phyloP scores from a whole-genome alignment of 1,140 invertebrate species.

The Drosophila serrata region DNA sequence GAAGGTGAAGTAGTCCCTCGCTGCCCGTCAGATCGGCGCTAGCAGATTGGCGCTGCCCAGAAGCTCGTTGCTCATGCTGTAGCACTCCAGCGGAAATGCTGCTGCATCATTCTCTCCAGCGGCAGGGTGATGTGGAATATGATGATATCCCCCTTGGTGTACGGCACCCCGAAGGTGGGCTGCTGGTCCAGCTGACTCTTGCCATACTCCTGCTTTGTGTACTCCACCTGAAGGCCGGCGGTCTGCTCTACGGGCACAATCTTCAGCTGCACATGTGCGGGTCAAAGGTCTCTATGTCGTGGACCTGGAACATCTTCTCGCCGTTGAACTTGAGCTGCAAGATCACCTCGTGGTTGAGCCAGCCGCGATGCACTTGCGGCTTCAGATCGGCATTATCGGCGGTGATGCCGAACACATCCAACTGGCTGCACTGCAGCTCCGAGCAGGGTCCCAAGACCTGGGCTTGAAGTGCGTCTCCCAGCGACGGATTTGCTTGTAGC shows the following conservation, averaged over 20 bases:
- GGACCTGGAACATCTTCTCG: conserved; percentile 83
- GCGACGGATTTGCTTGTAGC: conserved; percentile 87
- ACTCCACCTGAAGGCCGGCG: conserved; percentile 73
- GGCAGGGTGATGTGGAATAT: conserved; percentile 87
- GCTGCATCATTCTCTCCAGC: conserved; percentile 46
- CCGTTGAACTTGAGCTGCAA: conserved; percentile 91
- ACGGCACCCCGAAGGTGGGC: conserved; percentile 62
- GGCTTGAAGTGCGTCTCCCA: conserved; percentile 92
- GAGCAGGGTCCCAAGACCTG: conserved; percentile 75
- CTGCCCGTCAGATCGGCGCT: conserved; percentile 86
- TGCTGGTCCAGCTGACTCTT: conserved; percentile 70
- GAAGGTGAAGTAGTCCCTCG: conserved; percentile 90
- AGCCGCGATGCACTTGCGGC: conserved; percentile 90
- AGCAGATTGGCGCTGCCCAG: conserved; percentile 93
- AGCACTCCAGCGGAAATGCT: conserved; percentile 69
- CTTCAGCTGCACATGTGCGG: conserved; percentile 77
- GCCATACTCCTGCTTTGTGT: conserved; percentile 71
- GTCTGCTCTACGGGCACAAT: conserved; percentile 68
- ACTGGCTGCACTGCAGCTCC: conserved; percentile 53
- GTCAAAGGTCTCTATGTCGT: conserved; percentile 80
- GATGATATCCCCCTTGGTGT: conserved; percentile 72
- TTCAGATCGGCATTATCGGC: conserved; percentile 69
- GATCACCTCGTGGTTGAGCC: conserved; percentile 92
- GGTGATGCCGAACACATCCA: conserved; percentile 86
- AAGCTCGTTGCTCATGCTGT: conserved; percentile 79